These are phyloP conservation scores for Spilogale gracilis DNA, from an alignment of 2,113 vertebrate species.

Conservation along the genomic window DNA sequence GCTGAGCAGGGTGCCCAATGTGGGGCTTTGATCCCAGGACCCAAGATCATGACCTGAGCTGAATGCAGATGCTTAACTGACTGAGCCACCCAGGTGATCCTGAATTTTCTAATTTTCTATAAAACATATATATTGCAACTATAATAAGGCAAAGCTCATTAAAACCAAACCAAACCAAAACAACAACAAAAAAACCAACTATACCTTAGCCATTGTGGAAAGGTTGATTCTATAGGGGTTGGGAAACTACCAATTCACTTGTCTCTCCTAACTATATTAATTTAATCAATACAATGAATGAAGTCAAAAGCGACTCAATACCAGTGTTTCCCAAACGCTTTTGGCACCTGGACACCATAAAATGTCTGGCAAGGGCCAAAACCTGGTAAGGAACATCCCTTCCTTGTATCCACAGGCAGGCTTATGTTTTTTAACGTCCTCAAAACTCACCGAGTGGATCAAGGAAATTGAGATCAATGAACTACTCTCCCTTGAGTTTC, in stretches of 20 bases:
- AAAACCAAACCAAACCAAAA: background rate
- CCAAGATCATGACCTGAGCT: no score
- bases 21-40: no score
- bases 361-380: background rate
- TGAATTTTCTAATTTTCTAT: background rate
- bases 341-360: background rate
- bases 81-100: no score
- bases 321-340: background rate
- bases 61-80: no score
- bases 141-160: background rate
- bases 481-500: background rate
- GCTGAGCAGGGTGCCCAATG: no score
- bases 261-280: background rate
- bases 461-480: background rate
- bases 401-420: background rate
- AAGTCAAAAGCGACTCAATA: background rate
- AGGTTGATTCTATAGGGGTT: background rate
- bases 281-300: slow-evolving; percentile 3
- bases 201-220: background rate
- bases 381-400: background rate
- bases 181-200: background rate
- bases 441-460: background rate
- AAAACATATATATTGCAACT: background rate
- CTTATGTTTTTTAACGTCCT: background rate
- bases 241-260: background rate